These are phyloP conservation scores for Cephus nigrinus DNA, from an alignment of 2,888 invertebrate genomes.

Conservation along the genomic window DNA sequence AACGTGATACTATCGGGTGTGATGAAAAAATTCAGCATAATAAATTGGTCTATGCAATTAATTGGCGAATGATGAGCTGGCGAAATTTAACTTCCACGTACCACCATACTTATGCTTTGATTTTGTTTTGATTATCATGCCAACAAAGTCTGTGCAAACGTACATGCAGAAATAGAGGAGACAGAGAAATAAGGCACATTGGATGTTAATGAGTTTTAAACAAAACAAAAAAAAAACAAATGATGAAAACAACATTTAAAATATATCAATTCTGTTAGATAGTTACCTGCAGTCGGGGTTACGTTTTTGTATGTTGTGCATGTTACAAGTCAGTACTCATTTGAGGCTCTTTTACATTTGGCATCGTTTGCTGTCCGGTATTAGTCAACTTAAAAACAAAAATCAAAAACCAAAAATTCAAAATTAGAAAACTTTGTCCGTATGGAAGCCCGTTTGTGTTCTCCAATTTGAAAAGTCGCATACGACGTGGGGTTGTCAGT, in stretches of 20 bases:
- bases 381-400: constrained; percentile 65
- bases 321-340: constrained; percentile 65
- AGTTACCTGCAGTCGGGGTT: constrained; percentile 64
- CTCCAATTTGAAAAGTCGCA: constrained; percentile 13
- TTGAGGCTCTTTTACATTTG: constrained; percentile 64
- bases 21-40: background rate
- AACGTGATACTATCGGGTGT: background rate
- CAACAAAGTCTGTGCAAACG: constrained; percentile 43
- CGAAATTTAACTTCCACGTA: constrained; percentile 11
- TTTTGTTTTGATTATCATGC: constrained; percentile 28
- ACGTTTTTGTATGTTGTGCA: constrained; percentile 63
- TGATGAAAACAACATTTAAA: constrained; percentile 32
- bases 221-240: constrained; percentile 25
- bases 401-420: constrained; percentile 56
- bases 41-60: background rate
- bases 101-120: constrained; percentile 15
- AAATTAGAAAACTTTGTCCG: constrained; percentile 31
- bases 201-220: constrained; percentile 23
- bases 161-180: constrained; percentile 46
- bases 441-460: background rate
- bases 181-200: constrained; percentile 31
- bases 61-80: background rate
- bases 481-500: constrained; percentile 12
- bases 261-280: constrained; percentile 55
- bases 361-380: constrained; percentile 63